Conservation (phyloP, 2,888 invertebrate species). For the Drosophila anomalipes region DNA sequence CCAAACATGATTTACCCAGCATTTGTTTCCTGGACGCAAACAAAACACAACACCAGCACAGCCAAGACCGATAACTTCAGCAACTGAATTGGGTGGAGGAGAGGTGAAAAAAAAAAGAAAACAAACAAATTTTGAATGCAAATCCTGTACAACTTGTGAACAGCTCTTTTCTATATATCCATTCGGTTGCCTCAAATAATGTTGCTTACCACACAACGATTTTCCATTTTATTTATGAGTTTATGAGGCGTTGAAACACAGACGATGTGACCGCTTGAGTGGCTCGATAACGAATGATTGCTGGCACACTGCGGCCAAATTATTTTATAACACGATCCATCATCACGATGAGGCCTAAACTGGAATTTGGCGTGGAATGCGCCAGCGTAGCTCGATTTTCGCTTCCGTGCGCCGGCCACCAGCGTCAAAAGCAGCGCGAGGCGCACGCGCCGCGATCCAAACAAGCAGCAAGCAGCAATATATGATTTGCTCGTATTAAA, state of each 20-base stretch:
- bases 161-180: neutral
- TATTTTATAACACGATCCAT: slow-evolving; percentile 71
- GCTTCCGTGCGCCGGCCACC: slow-evolving; percentile 62
- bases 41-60: slow-evolving; percentile 67
- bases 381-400: slow-evolving; percentile 46
- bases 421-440: slow-evolving; percentile 18
- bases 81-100: slow-evolving; percentile 50
- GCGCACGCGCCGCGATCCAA: slow-evolving; percentile 63
- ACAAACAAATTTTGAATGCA: neutral
- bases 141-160: neutral
- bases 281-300: slow-evolving; percentile 67
- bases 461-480: slow-evolving; percentile 49
- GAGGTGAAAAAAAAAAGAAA: neutral
- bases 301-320: slow-evolving; percentile 62
- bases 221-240: slow-evolving; percentile 61
- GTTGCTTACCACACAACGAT: slow-evolving; percentile 65
- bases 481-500: slow-evolving; percentile 34
- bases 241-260: slow-evolving; percentile 27
- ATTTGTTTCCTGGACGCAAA: slow-evolving; percentile 71
- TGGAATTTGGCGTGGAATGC: slow-evolving; percentile 52
- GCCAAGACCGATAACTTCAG: slow-evolving; percentile 71
- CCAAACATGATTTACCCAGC: slow-evolving; percentile 65
- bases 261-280: slow-evolving; percentile 58
- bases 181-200: neutral
- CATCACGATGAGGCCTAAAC: slow-evolving; percentile 8